These are phyloP conservation scores for Ctenoplectra terminalis DNA, from an alignment of 1,140 invertebrate genomes.

Conservation along the genomic window DNA sequence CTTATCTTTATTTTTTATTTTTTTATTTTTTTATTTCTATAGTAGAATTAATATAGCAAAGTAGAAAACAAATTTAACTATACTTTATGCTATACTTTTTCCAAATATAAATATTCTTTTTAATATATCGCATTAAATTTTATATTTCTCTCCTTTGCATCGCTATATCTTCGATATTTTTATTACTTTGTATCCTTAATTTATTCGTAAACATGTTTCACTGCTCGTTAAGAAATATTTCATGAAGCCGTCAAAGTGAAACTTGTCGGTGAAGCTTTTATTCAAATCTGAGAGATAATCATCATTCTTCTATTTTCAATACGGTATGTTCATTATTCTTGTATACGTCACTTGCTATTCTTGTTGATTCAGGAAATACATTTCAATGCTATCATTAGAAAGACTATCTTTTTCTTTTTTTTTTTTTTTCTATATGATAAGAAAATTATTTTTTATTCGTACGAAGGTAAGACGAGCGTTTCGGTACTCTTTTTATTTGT, in stretches of 20 bases:
- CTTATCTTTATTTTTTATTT: too few species aligned
- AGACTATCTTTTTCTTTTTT: neutral
- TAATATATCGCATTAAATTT: neutral
- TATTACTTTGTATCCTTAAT: neutral
- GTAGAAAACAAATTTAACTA: too few species aligned
- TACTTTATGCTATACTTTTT: neutral
- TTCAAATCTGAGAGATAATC: neutral
- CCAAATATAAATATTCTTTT: neutral
- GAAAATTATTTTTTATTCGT: neutral
- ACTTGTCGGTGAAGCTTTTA: neutral
- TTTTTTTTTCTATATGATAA: too few species aligned
- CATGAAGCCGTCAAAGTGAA: neutral
- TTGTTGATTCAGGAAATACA: neutral
- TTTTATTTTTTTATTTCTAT: too few species aligned
- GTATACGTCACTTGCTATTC: neutral
- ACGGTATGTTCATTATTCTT: neutral
- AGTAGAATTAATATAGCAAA: too few species aligned
- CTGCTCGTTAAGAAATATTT: neutral
- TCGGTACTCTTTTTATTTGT: too few species aligned
- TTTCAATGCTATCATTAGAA: neutral
- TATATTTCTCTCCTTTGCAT: neutral
- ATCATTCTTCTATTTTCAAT: conserved; percentile 15
- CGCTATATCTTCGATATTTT: neutral
- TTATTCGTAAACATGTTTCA: neutral
- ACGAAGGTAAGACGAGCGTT: neutral